Evolutionary conservation across 2,797 vertebrate species (phyloP), one percentile per base, ranked within the genome.

Genomic region (Loriculus beryllinus): DNA sequence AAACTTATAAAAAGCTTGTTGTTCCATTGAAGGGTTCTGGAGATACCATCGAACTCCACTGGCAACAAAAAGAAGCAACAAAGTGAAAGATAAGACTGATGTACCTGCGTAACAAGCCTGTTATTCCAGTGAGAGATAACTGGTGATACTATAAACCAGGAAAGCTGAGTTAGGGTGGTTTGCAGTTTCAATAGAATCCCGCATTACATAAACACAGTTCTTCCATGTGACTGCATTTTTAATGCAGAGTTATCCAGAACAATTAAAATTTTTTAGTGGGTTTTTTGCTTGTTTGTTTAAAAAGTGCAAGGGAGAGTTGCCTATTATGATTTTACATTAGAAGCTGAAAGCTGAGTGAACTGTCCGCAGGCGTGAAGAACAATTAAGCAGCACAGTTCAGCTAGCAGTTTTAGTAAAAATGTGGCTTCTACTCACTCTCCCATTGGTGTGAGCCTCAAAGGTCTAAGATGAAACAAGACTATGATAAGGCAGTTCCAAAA

Each of bases 1-100:
- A 94, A 96, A 86, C 93, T 84, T 97, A 83, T 97, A 96, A 97
- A 96, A 97, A 97, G 96, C 94, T 91, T 95, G 90, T 95, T 97
- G 79, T 96, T 78, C 75, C 92, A 89, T 93, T 93, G 95, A 94
- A 92, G 80, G 69, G 57, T 90, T 97, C 83, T 96, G 59, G 64
- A 86, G 92, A 96, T 94, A 94, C 18, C 84, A 96, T 82, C 92
- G 90, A 88, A 82, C 87, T 85, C 92, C 8, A 33, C 81, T 82
- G 93, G 92, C 80, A 96, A 96, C 64, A 95, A 91, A 92, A 90
- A 87, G 91, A 94, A 89, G 92, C 83, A 88, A 96, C 90, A 94
- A 88, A 89, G 80, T 79, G 77, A 79, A 82, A 96, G 96, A 97
- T 97, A 97, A 97, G 96, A 95, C 93, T 86, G 92, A 96, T 93